Base-by-base conservation (phyloP, 2,888 invertebrate genomes). In the Sicus ferrugineus region DNA sequence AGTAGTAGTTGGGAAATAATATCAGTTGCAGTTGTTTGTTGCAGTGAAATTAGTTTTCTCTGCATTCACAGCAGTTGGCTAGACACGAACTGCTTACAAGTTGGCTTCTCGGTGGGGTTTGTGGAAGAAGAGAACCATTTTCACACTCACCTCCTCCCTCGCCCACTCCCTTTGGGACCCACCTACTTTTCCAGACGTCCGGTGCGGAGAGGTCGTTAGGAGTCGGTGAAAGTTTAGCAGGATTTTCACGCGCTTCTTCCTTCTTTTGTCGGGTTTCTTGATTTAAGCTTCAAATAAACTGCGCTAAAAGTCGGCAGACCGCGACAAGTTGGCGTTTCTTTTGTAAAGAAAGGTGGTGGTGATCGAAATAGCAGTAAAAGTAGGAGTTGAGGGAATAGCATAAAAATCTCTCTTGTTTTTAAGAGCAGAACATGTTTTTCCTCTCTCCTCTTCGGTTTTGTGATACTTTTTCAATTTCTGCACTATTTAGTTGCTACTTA, bases 11-110 rank as follows among this genome's bases (percentile, higher is more conserved):
- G 69, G 64, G 58, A 69, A 69, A 69, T 62, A 64, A 64, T 69
- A 63, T 63, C 63, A 64, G n/a, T n/a, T 56, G 38, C 11, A 38
- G 63, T 64, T 63, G 46, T 9, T 69, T 56, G 69, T 52, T 58
- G 64, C 23, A 69, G 56, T 28, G 16, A 65, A 69, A 56, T 69
- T 69, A 69, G 63, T 69, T 69, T 69, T 64, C 64, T 48, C 69
- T 64, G 58, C 69, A 69, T 58, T 69, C 58, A 52, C 14, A 38
- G 52, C 65, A 34, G 58, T 42, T 58, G 67, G 46, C 54, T 61
- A 46, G 30, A 50, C 52, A 21, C 30, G n/a, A n/a, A 34, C 9
- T 14, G 14, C 34, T 9, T 1, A 14, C 1, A 34, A 7, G 34
- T 34, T 34, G 34, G n/a, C n/a, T n/a, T n/a, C n/a, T n/a, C n/a